phyloP scores from a whole-genome alignment of 2,888 invertebrate species.

The Aphidius colemani region DNA sequence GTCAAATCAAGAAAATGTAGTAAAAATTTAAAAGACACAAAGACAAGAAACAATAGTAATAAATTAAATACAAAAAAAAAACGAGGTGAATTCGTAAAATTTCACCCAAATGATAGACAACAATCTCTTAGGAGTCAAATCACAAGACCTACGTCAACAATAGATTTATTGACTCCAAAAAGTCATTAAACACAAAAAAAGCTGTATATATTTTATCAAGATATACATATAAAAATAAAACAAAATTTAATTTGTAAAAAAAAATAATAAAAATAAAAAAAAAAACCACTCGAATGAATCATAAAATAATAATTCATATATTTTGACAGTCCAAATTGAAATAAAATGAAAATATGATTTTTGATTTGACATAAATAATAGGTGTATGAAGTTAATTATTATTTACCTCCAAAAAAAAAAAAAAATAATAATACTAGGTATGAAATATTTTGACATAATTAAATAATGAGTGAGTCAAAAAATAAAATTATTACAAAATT shows the following conservation, averaged over 20 bases:
- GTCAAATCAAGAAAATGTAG: not conserved
- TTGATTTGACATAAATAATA: no score
- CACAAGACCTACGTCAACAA: slow-evolving; percentile 15
- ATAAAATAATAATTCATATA: not conserved
- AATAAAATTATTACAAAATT: slow-evolving; percentile 39
- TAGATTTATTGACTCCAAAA: slow-evolving; percentile 8
- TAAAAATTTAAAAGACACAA: slow-evolving; percentile 2
- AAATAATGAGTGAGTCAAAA: no score
- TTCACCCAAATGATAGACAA: slow-evolving; percentile 1
- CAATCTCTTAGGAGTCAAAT: slow-evolving; percentile 1
- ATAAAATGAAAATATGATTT: not conserved
- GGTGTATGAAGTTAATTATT: no score
- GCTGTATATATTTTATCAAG: not conserved
- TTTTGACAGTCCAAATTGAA: not conserved
- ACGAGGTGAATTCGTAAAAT: not conserved
- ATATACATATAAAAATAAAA: not conserved
- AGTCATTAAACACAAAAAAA: not conserved
- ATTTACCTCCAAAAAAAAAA: no score
- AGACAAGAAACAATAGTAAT: not conserved
- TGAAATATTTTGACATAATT: no score
- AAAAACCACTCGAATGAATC: no score
- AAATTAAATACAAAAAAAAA: no score
- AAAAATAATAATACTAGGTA: no score
- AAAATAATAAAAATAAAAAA: no score
- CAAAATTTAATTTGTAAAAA: slow-evolving; percentile 1